These are phyloP conservation scores for Orthonychiurus folsomi DNA, from an alignment of 2,888 invertebrate genomes.

Conservation along the genomic window DNA sequence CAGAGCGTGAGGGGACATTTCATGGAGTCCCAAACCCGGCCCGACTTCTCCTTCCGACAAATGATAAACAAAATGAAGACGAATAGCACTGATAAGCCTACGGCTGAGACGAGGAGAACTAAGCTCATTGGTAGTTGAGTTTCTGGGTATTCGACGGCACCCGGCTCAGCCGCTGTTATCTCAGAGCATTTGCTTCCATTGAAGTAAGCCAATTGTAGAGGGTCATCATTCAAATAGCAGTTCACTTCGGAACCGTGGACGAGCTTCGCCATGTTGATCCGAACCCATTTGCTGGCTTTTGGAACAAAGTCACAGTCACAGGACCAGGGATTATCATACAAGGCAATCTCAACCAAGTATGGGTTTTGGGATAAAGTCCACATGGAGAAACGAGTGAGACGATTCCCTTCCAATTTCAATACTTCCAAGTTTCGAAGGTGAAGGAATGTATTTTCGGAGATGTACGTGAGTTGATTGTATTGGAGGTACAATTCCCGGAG, in stretches of 20 bases:
- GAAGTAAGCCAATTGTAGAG: conserved; percentile 33
- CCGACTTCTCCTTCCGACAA: conserved; percentile 67
- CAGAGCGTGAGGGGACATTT: conserved; percentile 78
- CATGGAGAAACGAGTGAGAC: conserved; percentile 68
- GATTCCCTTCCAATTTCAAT: conserved; percentile 73
- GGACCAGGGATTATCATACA: conserved; percentile 79
- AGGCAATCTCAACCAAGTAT: conserved; percentile 73
- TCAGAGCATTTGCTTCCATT: conserved; percentile 36
- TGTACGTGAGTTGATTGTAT: conserved; percentile 69
- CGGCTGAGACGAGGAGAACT: conserved; percentile 61
- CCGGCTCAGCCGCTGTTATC: conserved; percentile 39
- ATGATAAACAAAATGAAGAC: conserved; percentile 58
- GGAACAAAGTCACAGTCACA: conserved; percentile 72
- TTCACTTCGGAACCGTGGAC: conserved; percentile 66
- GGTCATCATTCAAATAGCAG: conserved; percentile 47
- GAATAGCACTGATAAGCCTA: conserved; percentile 60
- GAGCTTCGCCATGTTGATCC: conserved; percentile 68
- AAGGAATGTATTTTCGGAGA: conserved; percentile 76
- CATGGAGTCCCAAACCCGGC: conserved; percentile 77
- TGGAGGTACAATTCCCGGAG: conserved; percentile 78
- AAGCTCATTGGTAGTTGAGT: conserved; percentile 50
- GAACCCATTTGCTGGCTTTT: conserved; percentile 69
- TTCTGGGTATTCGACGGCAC: conserved; percentile 39
- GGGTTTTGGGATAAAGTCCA: conserved; percentile 77
- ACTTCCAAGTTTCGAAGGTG: conserved; percentile 73